Evolutionary conservation across 1,140 invertebrate species (phyloP), one percentile per base, ranked within the genome.

Genomic region (Limonius californicus): DNA sequence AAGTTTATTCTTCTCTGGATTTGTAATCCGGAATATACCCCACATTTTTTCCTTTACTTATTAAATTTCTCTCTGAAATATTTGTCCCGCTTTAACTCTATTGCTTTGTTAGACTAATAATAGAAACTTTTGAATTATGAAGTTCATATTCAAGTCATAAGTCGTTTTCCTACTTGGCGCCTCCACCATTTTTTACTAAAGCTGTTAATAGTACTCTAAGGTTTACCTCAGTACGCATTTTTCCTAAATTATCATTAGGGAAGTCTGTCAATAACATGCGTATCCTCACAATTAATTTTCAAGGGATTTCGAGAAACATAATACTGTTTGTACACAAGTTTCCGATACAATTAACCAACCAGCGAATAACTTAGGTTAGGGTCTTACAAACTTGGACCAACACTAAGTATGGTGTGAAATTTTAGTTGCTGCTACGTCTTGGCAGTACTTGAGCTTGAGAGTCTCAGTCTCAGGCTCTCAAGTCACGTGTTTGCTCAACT

Each of bases 401-500:
- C 45, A 50, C 16, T 50, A 50, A 50, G 45, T 50, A 50, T 50
- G 16, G 45, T 50, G 16, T 50, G 20, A 50, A 50, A 50, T 50
- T 50, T 50, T 19, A 50, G 45, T 50, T 50, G 45, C 15, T 9
- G 16, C 45, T 18, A 8, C 45, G 16, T 50, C 45, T 50, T 50
- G 16, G 20, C 12, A 45, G 43, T 45, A 15, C 45, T 50, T 21
- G 45, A 18, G n/a, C 8, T 39, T 9, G 35, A 27, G 23, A 4
- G 4, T 4, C 4, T 19, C 15, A 21, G 45, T 50, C 14, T 50
- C 45, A 19, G 4, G 45, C 20, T 50, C 16, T 50, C 45, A 50
- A 21, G 45, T 50, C 45, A 50, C 45, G 45, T 50, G 45, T 50
- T 50, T 50, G 45, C 45, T 50, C 45, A 50, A 50, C 45, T 50